phyloP scores from a whole-genome alignment of 2,888 invertebrate genomes.

The Chymomyza amoena region DNA sequence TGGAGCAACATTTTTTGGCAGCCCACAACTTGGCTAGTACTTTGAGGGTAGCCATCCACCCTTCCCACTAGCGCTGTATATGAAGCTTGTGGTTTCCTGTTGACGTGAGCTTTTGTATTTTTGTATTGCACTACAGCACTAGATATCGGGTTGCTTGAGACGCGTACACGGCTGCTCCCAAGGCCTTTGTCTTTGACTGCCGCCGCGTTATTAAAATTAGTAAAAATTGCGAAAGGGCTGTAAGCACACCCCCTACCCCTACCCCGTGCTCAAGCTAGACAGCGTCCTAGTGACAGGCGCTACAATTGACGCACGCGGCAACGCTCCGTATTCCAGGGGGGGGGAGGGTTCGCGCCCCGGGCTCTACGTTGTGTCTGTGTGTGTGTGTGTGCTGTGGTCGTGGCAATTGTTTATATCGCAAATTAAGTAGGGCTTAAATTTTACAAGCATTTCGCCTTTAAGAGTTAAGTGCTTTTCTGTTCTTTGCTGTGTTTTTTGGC shows the following conservation, averaged over 20 bases:
- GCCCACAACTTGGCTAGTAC: conserved; percentile 25
- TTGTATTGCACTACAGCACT: conserved; percentile 54
- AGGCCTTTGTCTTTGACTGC: conserved; percentile 13
- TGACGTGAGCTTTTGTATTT: conserved; percentile 72
- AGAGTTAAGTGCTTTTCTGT: conserved; percentile 70
- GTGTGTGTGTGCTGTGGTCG: conserved; percentile 36
- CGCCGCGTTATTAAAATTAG: conserved; percentile 75
- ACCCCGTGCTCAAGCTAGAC: background rate
- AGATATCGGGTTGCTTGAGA: conserved; percentile 59
- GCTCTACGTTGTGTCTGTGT: conserved; percentile 11
- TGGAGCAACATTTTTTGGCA: conserved; percentile 15
- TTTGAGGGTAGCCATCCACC: conserved; percentile 1
- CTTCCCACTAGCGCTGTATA: conserved; percentile 2
- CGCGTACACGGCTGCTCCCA: background rate
- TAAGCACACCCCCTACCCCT: background rate
- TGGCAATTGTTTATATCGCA: conserved; percentile 72
- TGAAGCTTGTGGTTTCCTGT: conserved; percentile 61
- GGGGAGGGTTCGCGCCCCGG: conserved; percentile 17
- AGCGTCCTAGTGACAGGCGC: conserved; percentile 30
- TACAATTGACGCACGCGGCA: conserved; percentile 27
- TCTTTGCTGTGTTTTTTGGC: conserved; percentile 26
- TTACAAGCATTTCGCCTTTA: conserved; percentile 71
- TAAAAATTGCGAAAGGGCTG: conserved; percentile 61
- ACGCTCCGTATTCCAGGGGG: background rate
- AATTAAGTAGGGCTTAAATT: conserved; percentile 72